Base-by-base conservation (phyloP, 2,888 invertebrate species). In the Orchesella flavescens region DNA sequence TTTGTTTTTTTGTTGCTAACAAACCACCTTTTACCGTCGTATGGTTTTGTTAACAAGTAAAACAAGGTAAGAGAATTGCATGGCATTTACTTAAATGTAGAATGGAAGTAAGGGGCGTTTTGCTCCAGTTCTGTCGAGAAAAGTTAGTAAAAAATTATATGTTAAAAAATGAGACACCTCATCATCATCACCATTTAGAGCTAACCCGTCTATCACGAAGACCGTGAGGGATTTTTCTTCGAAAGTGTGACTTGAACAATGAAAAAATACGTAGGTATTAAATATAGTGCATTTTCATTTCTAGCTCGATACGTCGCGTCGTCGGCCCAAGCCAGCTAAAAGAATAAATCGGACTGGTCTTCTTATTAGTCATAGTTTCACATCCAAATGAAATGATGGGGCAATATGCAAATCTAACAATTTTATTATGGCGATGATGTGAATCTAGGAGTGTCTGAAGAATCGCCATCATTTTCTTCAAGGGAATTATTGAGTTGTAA, bases 61-160 rank as follows among this genome's bases (percentile, higher is more conserved):
- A 57, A 17, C 57, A 17, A 57, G 57, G 2, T 57, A 57, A 19
- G 1, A 17, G 57, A 57, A 10, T 13, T 59, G 59, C 12, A 59
- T 59, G 59, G 21, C 59, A 59, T 21, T 21, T 59, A 13, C 3
- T 15, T 15, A 15, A 15, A 23, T 23, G 21, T 24, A 63, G 23
- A 43, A 24, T 66, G 44, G 43, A 44, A 46, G 66, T 66, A 17
- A 21, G 23, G 59, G 66, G 66, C 46, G 66, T 66, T 66, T 43
- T 66, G 66, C 66, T 66, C 66, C 66, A 66, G 66, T 66, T 66
- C 66, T 66, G 66, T 66, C 66, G 43, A 66, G 19, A 46, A 66
- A 66, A 66, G 66, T 66, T 63, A n/a, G 7, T 15, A 43, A 44
- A 44, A 66, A 66, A 66, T 66, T 66, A 66, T 17, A 66, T 24